Conservation (phyloP, 2,113 vertebrate species). For the Urocolius indicus region DNA sequence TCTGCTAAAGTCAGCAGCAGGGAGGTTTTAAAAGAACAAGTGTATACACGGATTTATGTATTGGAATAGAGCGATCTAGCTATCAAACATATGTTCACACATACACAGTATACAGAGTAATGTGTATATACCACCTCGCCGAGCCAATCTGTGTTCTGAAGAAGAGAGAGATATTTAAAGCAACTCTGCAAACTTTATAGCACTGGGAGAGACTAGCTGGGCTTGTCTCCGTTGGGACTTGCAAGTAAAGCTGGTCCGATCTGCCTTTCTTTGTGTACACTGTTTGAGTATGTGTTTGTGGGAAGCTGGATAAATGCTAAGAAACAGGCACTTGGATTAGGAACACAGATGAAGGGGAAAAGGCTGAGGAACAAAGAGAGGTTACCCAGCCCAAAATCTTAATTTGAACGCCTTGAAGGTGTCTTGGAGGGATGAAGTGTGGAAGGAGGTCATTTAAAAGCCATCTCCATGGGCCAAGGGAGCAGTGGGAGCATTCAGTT, state of each 20-base stretch:
- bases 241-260: slow-evolving; percentile 6
- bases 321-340: not conserved
- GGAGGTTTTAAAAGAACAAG: slow-evolving; percentile 56
- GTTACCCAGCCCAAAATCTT: not conserved
- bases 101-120: slow-evolving; percentile 67
- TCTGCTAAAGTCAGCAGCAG: not conserved
- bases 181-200: slow-evolving; percentile 54
- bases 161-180: slow-evolving; percentile 63
- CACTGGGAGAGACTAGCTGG: slow-evolving; percentile 4
- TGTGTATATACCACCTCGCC: slow-evolving; percentile 66
- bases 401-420: not conserved
- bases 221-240: slow-evolving; percentile 31
- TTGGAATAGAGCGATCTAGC: slow-evolving; percentile 61
- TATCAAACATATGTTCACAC: slow-evolving; percentile 73
- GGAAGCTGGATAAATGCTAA: not conserved
- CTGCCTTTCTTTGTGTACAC: slow-evolving; percentile 4
- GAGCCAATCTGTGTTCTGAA: slow-evolving; percentile 63
- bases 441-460: not conserved
- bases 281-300: not conserved
- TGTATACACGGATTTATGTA: slow-evolving; percentile 13
- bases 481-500: not conserved
- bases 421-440: not conserved
- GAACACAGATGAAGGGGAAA: not conserved
- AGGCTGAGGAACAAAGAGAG: not conserved
- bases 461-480: not conserved